phyloP scores from a whole-genome alignment of 2,113 vertebrate species.

The Hemiscyllium ocellatum region DNA sequence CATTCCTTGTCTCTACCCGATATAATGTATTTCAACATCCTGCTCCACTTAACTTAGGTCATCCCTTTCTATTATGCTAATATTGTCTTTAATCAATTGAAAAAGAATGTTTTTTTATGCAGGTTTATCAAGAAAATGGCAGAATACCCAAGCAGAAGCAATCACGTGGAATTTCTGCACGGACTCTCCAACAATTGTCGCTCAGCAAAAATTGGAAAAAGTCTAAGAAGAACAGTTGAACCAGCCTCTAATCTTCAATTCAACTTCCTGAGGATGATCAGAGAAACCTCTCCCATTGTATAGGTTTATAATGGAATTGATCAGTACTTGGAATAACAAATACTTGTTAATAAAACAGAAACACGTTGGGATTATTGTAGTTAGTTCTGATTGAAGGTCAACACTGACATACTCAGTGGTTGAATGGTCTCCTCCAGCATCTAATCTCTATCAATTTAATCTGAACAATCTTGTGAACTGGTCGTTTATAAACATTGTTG shows the following conservation, averaged over 20 bases:
- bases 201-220: background rate
- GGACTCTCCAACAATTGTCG: background rate
- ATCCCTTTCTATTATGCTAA: too few relatives aligned
- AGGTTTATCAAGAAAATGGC: background rate
- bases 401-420: background rate
- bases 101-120: too few relatives aligned
- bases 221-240: background rate
- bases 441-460: background rate
- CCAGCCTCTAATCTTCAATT: background rate
- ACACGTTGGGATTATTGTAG: background rate
- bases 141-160: background rate
- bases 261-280: background rate
- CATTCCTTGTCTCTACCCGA: too few relatives aligned
- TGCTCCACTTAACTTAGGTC: too few relatives aligned
- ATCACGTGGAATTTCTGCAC: background rate
- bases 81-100: too few relatives aligned
- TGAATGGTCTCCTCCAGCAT: background rate
- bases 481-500: background rate
- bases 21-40: too few relatives aligned
- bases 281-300: background rate
- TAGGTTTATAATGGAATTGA: background rate
- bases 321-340: background rate
- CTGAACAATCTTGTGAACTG: background rate
- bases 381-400: background rate
- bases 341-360: background rate